Base-by-base conservation (phyloP, 2,797 vertebrate genomes). In the Dendrocincla fuliginosa region DNA sequence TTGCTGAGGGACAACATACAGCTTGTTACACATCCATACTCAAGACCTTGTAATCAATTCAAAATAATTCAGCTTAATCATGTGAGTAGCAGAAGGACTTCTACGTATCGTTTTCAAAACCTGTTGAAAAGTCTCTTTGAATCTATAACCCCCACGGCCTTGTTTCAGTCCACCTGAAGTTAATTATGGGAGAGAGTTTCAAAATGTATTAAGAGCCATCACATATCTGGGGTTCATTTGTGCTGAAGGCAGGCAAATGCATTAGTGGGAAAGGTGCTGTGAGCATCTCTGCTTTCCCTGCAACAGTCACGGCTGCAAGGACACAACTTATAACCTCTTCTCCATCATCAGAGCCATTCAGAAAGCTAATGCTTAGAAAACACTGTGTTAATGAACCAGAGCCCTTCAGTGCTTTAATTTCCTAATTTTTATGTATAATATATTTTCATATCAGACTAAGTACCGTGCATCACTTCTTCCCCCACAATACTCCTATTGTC, bases 111-210 rank as follows among this genome's bases (percentile, higher is more conserved):
- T 50, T 96, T 92, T 77, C 76, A 67, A 92, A 97, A 87, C 67
- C 73, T 91, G 91, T 87, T 91, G 91, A 93, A 74, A 46, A 39
- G 67, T 44, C 67, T 85, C 47, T 73, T 74, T 2, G 2, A 68
- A 68, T 73, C 88, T 61, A 20, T 67, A 83, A 92, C 32, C 79
- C 76, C 65, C 5, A 7, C 6, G 2, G 81, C 42, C 81, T 69
- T 44, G 69, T 74, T 96, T 94, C 79, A 80, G 81, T 82, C 94
- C 60, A 41, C 78, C 89, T 71, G 41, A 84, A 97, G 87, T 86
- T 95, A 96, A 97, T 97, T 96, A 94, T 6, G 50, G 56, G 46
- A 87, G 63, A 95, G 57, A 61, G 56, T 83, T 96, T 93, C 78
- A 64, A 67, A 93, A 87, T 6, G 15, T 20, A 32, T 86, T 91